Conservation (phyloP, 1,140 invertebrate species). For the Arion vulgaris region DNA sequence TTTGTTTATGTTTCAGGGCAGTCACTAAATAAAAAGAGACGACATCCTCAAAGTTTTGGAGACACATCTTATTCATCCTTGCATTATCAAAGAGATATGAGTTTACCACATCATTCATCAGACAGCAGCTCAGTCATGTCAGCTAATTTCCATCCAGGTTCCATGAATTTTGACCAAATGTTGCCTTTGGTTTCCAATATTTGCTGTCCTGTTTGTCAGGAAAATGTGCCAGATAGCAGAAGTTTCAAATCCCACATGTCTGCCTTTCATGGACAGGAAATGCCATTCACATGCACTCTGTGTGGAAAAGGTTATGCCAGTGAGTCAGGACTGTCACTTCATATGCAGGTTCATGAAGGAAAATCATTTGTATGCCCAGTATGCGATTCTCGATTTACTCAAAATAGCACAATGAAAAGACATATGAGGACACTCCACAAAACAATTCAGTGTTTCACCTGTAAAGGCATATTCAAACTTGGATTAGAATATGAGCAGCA, state of each 20-base stretch:
- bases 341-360: constrained; percentile 36
- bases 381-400: constrained; percentile 30
- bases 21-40: not conserved
- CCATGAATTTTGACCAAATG: not conserved
- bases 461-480: constrained; percentile 17
- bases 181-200: not conserved
- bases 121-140: not conserved
- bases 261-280: not conserved
- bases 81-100: not conserved
- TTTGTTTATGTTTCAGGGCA: constrained; percentile 28
- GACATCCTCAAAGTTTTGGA: not conserved
- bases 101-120: not conserved
- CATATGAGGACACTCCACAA: constrained; percentile 27
- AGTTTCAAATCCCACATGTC: constrained; percentile 26
- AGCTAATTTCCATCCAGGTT: not conserved
- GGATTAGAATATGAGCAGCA: constrained; percentile 25
- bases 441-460: constrained; percentile 23
- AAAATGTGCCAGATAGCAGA: not conserved
- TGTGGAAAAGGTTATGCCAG: constrained; percentile 32
- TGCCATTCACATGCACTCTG: constrained; percentile 25
- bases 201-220: constrained; percentile 2
- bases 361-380: constrained; percentile 33
- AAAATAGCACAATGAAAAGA: constrained; percentile 36
- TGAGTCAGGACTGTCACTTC: constrained; percentile 21
- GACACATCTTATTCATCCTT: not conserved